phyloP scores from a whole-genome alignment of 2,113 vertebrate genomes.

The Mus spicilegus region DNA sequence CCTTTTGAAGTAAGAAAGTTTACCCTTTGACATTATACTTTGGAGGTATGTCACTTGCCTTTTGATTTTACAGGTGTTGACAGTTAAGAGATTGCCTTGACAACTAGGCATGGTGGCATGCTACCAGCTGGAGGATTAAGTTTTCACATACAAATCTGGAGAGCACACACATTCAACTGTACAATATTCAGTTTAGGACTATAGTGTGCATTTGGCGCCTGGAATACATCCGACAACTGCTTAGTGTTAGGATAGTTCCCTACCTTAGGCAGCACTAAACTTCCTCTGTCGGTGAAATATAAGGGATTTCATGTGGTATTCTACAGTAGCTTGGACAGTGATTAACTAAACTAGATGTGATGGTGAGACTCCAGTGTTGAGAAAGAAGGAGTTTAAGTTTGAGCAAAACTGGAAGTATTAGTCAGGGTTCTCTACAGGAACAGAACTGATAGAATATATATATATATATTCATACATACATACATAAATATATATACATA shows the following conservation, averaged over 20 bases:
- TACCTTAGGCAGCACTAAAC: not conserved
- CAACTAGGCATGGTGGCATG: not conserved
- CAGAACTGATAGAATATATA: not conserved
- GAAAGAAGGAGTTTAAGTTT: not conserved
- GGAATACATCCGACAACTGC: rapidly evolving
- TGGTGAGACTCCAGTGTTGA: not conserved
- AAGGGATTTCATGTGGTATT: not conserved
- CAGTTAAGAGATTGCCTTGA: not conserved
- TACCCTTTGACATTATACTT: not conserved
- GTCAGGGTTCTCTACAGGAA: not conserved
- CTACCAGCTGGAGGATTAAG: not conserved
- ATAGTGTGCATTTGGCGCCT: rapidly evolving
- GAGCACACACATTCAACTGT: not conserved
- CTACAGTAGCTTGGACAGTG: not conserved
- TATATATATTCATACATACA: rapidly evolving
- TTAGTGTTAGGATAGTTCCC: not conserved
- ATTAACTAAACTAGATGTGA: not conserved
- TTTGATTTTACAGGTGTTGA: not conserved
- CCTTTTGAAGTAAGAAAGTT: not conserved
- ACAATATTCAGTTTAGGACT: not conserved
- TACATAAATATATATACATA: not conserved
- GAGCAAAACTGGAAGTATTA: not conserved
- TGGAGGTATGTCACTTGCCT: not conserved
- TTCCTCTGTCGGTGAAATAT: not conserved
- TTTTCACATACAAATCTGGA: not conserved